Conservation (phyloP, 2,797 vertebrate species). For the Octomys mimax region DNA sequence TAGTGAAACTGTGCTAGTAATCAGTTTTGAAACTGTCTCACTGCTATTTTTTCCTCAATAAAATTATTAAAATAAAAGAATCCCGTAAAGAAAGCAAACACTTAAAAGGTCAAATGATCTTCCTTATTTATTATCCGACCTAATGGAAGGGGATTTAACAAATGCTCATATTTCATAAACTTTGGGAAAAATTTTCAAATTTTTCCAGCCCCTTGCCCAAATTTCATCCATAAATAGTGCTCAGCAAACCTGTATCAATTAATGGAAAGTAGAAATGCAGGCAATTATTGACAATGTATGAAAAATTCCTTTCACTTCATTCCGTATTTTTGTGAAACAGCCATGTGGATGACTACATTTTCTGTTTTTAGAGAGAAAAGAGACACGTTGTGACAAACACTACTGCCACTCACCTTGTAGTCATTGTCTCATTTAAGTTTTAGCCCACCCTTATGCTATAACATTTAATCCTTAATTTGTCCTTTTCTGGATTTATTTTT, state of each 20-base stretch:
- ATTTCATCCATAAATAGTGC: neutral
- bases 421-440: neutral
- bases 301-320: slow-evolving; percentile 32
- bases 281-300: neutral
- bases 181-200: neutral
- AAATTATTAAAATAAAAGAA: too few species aligned
- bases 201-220: neutral
- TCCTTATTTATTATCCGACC: slow-evolving; percentile 15
- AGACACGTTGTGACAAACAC: neutral
- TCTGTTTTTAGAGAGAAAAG: neutral
- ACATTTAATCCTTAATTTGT: too few species aligned
- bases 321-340: neutral
- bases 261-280: neutral
- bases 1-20: too few species aligned
- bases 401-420: neutral
- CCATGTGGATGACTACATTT: neutral
- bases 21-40: too few species aligned
- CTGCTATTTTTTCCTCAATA: too few species aligned
- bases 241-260: neutral
- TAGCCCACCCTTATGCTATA: neutral
- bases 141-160: neutral
- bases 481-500: too few species aligned
- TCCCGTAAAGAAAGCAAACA: neutral
- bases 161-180: neutral
- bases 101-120: slow-evolving; percentile 26